These are phyloP conservation scores for Himalopsyche phryganea DNA, from an alignment of 1,140 invertebrate genomes.

Conservation along the genomic window DNA sequence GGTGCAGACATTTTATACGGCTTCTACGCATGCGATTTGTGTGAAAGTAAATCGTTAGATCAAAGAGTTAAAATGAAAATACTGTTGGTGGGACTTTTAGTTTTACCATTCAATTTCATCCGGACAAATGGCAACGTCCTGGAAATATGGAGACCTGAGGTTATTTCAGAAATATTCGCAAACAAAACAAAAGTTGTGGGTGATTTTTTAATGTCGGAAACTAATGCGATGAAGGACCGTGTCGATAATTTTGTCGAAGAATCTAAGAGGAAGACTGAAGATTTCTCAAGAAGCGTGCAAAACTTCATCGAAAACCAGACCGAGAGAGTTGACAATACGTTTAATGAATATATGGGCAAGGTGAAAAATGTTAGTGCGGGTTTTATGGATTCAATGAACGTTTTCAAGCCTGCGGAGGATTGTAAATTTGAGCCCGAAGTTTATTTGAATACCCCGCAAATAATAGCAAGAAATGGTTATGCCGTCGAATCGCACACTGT, in stretches of 20 bases:
- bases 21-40: no score
- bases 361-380: conserved; percentile 4
- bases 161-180: conserved; percentile 12
- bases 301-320: conserved; percentile 12
- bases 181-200: conserved; percentile 23
- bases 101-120: background rate
- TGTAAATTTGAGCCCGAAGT: conserved; percentile 39
- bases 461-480: conserved; percentile 65
- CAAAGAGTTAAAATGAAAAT: no score
- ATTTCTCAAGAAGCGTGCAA: conserved; percentile 11
- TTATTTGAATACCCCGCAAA: conserved; percentile 51
- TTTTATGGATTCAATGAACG: conserved; percentile 5
- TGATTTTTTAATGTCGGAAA: conserved; percentile 9
- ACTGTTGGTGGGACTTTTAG: background rate
- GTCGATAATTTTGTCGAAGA: conserved; percentile 14
- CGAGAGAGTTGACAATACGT: conserved; percentile 5
- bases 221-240: background rate
- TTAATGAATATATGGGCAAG: conserved; percentile 12
- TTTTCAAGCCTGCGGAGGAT: conserved; percentile 11
- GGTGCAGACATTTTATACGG: no score
- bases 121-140: background rate
- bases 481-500: conserved; percentile 63
- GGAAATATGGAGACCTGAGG: conserved; percentile 22
- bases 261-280: conserved; percentile 13
- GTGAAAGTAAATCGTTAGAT: no score